Evolutionary conservation across 2,113 vertebrate genomes (phyloP).

Genomic region (Brienomyrus longianalis): DNA sequence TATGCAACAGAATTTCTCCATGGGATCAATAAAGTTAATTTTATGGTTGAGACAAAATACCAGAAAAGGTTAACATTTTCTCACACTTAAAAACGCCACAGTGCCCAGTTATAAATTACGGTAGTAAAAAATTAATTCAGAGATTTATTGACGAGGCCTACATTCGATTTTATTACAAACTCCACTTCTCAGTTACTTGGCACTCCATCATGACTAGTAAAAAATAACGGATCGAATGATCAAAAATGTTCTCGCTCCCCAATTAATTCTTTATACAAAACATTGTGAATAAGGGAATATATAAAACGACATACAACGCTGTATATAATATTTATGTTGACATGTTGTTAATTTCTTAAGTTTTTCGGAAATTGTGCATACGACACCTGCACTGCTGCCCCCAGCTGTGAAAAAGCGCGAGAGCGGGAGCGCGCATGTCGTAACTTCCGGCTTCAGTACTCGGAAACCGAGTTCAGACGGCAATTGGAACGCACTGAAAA

Average conservation of each 20-base stretch:
- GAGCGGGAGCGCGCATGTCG: slow-evolving; percentile 18
- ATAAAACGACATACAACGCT: neutral
- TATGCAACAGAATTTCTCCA: neutral
- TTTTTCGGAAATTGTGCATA: neutral
- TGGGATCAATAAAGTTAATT: neutral
- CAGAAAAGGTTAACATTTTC: neutral
- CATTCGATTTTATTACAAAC: neutral
- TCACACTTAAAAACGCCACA: neutral
- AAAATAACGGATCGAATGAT: neutral
- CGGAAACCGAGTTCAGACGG: too few species aligned
- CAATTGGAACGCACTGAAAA: slow-evolving; percentile 33
- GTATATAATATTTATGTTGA: neutral
- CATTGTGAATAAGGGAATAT: neutral
- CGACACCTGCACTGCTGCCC: neutral
- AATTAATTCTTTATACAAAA: neutral
- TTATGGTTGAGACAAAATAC: neutral
- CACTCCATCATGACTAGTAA: neutral
- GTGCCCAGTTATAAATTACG: neutral
- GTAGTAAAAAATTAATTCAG: neutral
- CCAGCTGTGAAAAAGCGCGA: slow-evolving; percentile 47
- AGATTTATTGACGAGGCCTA: neutral
- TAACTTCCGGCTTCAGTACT: too few species aligned
- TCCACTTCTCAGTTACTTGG: neutral
- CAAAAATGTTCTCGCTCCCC: neutral
- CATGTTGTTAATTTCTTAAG: neutral